Conservation (phyloP, 1,140 invertebrate genomes). For the Listronotus oregonensis region DNA sequence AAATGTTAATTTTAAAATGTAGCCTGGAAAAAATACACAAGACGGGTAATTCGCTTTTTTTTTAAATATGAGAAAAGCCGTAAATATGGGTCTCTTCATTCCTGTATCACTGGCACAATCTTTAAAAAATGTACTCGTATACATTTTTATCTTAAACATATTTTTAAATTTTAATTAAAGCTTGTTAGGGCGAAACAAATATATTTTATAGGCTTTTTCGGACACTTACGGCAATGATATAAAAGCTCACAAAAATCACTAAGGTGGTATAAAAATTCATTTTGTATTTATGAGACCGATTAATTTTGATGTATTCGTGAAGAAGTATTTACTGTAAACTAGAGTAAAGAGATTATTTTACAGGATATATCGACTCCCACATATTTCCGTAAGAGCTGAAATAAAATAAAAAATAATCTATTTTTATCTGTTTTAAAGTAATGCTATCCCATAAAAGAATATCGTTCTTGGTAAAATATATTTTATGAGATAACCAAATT, state of each 20-base stretch:
- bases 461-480: conserved; percentile 10
- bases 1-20: too few species aligned
- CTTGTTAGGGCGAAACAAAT: too few species aligned
- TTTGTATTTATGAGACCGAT: background rate
- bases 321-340: conserved; percentile 17
- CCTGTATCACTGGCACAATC: too few species aligned
- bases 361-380: conserved; percentile 47
- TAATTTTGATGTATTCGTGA: conserved; percentile 13
- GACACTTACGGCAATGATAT: conserved; percentile 14
- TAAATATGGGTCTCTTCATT: too few species aligned
- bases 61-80: too few species aligned
- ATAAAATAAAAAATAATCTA: conserved; percentile 32
- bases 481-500: conserved; percentile 17
- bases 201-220: background rate
- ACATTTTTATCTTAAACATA: too few species aligned
- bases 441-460: conserved; percentile 22
- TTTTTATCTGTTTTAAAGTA: conserved; percentile 33
- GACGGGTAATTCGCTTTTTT: too few species aligned
- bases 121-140: too few species aligned
- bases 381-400: conserved; percentile 44
- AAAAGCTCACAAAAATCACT: conserved; percentile 7
- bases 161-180: too few species aligned
- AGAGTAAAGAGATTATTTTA: conserved; percentile 35
- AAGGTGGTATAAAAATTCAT: conserved; percentile 14
- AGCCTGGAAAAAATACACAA: too few species aligned